Conservation (phyloP, 2,797 vertebrate species). For the Crocidura indochinensis region DNA sequence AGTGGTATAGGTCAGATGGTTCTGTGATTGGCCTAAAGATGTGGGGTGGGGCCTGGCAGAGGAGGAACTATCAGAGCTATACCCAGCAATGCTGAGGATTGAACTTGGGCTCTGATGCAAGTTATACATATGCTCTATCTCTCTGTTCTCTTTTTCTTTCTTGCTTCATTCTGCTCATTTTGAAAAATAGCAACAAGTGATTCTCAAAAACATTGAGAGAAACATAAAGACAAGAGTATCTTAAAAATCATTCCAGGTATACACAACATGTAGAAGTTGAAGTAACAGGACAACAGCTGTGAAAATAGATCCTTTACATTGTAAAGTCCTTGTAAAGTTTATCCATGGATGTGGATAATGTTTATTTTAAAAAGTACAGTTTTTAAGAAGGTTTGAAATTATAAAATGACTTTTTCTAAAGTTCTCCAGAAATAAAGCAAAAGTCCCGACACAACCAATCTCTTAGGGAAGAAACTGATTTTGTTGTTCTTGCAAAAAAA, state of each 20-base stretch:
- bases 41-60: no score
- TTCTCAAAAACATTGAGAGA: slow-evolving; percentile 54
- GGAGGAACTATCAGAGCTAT: no score
- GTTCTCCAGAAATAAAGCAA: slow-evolving; percentile 3
- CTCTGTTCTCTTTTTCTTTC: not conserved
- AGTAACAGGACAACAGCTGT: not conserved
- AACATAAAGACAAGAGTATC: slow-evolving; percentile 8
- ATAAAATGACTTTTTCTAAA: not conserved
- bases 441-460: not conserved
- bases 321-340: no score
- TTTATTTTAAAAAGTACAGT: not conserved
- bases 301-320: not conserved
- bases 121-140: not conserved
- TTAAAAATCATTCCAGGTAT: not conserved
- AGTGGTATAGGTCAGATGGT: no score
- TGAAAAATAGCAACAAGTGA: slow-evolving; percentile 38
- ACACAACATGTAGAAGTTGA: slow-evolving; percentile 16
- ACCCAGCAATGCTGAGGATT: no score
- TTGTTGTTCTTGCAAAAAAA: not conserved
- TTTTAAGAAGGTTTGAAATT: slow-evolving; percentile 26
- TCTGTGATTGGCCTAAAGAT: no score
- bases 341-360: not conserved
- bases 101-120: no score
- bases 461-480: not conserved
- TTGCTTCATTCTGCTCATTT: not conserved